Base-by-base conservation (phyloP, 2,113 vertebrate genomes). In the Anoura caudifer region DNA sequence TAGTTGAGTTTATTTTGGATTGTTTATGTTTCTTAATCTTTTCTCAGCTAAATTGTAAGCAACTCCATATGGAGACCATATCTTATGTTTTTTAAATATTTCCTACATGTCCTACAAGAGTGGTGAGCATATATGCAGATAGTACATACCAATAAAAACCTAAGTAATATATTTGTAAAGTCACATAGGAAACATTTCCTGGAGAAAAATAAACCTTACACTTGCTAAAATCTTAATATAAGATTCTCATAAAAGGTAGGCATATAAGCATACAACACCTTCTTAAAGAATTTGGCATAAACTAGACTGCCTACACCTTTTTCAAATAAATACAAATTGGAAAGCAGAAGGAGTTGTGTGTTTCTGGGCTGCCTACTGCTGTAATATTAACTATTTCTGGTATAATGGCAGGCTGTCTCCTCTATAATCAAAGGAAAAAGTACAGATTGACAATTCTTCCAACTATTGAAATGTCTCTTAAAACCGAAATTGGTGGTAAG, bases 371-470 rank as follows among this genome's bases (percentile, higher is more conserved):
- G 52, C 93, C 91, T 97, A 94, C 89, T 91, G 86, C 45, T 97
- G 65, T 96, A 97, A 97, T 97, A 96, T 95, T 98, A 95, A 91
- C 95, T 97, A 95, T 97, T 96, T 96, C 93, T 95, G 52, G 36
- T 95, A 90, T 96, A 96, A 97, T 96, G 83, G 94, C 52, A 97
- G 96, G 70, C 94, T 97, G 80, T 92, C 95, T 96, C 47, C 93
- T 96, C 92, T 97, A 70, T 97, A 96, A 97, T 97, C 95, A 97
- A 87, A 97, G 67, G 38, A 89, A 90, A 97, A 96, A 86, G 63
- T 90, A 97, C 59, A 97, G 85, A 92, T 79, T 97, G 96, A 97
- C 73, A 96, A 93, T 97, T 96, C 85, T 96, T 65, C 47, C 69
- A 79, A 70, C 95, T 95, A 88, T 90, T 97, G 41, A 85, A 82